Conservation (phyloP, 2,113 vertebrate species). For the Excalfactoria chinensis region DNA sequence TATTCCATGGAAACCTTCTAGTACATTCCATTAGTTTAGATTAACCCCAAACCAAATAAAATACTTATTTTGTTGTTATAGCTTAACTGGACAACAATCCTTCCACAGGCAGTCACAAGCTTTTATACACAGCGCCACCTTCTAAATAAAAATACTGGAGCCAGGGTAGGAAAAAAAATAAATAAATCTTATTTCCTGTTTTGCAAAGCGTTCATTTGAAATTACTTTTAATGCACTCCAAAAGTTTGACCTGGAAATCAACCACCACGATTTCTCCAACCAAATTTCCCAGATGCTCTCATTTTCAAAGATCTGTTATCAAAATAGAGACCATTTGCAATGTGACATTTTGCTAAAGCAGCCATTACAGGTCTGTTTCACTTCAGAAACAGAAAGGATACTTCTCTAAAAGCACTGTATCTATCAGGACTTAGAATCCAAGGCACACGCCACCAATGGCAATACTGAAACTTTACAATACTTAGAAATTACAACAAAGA, state of each 20-base stretch:
- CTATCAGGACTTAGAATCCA: background rate
- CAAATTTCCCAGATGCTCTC: background rate
- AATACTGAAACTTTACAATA: background rate
- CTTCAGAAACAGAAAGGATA: background rate
- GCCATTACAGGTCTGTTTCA: background rate
- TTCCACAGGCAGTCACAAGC: background rate
- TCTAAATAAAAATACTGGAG: background rate
- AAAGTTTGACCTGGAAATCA: background rate
- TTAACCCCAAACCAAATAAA: background rate
- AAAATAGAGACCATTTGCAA: background rate
- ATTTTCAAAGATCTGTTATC: background rate
- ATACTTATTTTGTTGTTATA: background rate
- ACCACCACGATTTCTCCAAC: background rate
- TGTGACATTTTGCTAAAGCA: background rate
- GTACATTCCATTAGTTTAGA: background rate
- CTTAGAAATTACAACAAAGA: background rate
- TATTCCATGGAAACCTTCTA: background rate
- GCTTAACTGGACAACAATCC: background rate
- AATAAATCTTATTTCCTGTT: background rate
- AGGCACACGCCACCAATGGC: background rate
- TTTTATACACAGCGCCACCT: background rate
- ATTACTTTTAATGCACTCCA: background rate
- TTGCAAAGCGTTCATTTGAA: background rate
- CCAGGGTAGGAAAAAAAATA: background rate
- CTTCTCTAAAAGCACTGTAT: background rate